Evolutionary conservation across 2,888 invertebrate genomes (phyloP).

Genomic region (Meiosimyza decipiens): DNA sequence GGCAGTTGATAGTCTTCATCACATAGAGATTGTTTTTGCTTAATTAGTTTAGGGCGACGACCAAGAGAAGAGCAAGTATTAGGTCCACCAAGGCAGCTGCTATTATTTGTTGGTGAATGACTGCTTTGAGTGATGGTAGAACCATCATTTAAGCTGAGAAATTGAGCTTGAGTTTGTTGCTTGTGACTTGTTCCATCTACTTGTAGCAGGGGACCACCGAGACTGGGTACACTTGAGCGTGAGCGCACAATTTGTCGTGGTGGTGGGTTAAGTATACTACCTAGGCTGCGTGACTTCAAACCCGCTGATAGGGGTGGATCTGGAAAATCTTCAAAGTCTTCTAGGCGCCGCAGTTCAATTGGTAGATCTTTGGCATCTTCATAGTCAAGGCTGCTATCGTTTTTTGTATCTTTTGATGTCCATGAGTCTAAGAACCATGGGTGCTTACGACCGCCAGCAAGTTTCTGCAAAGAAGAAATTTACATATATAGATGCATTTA

Average conservation of each 20-base stretch:
- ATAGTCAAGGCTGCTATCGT: constrained; percentile 72
- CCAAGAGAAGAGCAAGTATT: constrained; percentile 52
- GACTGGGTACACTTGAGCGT: constrained; percentile 79
- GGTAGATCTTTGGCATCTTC: constrained; percentile 82
- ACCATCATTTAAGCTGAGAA: constrained; percentile 34
- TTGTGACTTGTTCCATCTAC: constrained; percentile 40
- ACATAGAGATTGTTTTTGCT: constrained; percentile 87
- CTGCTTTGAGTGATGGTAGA: constrained; percentile 32
- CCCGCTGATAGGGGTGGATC: constrained; percentile 73
- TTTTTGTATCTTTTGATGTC: constrained; percentile 71
- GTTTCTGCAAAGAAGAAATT: constrained; percentile 70
- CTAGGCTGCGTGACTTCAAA: constrained; percentile 85
- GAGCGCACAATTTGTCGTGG: constrained; percentile 78
- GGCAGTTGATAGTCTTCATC: constrained; percentile 71
- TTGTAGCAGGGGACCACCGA: constrained; percentile 66
- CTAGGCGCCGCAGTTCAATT: constrained; percentile 86
- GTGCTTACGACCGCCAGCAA: constrained; percentile 78
- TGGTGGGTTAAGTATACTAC: constrained; percentile 83
- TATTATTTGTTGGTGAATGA: constrained; percentile 51
- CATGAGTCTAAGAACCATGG: constrained; percentile 87
- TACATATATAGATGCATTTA: neutral
- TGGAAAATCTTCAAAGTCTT: constrained; percentile 72
- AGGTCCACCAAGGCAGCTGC: constrained; percentile 35
- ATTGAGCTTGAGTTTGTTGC: constrained; percentile 37
- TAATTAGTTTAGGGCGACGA: constrained; percentile 77